Base-by-base conservation (phyloP, 2,888 invertebrate species). In the Hemithea aestivaria region DNA sequence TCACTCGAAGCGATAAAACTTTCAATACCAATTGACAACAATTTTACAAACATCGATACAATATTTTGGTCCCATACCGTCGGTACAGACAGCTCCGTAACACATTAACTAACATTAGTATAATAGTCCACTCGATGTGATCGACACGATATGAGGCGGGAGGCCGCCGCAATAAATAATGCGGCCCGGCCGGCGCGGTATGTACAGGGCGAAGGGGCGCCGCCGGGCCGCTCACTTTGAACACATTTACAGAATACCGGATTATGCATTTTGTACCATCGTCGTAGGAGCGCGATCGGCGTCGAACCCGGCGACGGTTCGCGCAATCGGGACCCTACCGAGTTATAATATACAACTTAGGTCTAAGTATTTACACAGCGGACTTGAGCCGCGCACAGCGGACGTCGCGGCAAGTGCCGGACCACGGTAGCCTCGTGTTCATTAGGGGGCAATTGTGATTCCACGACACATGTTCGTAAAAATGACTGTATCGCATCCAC, bases 201-300 rank as follows among this genome's bases (percentile, higher is more conserved):
- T 63, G 48, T 67, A 66, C 66, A 65, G 39, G 35, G 41, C 38
- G 41, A 20, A 35, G 35, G 40, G 45, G 39, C 39, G 31, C 40
- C 37, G 24, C 40, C 35, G 27, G 7, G 11, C 35, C 36, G 27
- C 45, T 44, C 44, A 35, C 47, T 47, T 45, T 48, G 47, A 52
- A 53, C 52, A 50, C 52, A 52, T 50, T 45, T 46, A 50, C 50
- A 48, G 40, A 46, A 46, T 48, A 62, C 52, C 32, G 39, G 37
- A 77, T 80, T 79, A 80, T 80, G 79, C 81, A 56, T 64, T 83
- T 82, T 81, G 83, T 82, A 82, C 83, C 79, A 66, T 66, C 61
- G 57, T 52, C 49, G 78, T 70, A 73, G 77, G 62, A 56, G 51
- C 72, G 70, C 43, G 45, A 40, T 45, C 43, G 38, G 8, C 40